phyloP scores from a whole-genome alignment of 1,140 invertebrate species.

The Papilio aristodemus region DNA sequence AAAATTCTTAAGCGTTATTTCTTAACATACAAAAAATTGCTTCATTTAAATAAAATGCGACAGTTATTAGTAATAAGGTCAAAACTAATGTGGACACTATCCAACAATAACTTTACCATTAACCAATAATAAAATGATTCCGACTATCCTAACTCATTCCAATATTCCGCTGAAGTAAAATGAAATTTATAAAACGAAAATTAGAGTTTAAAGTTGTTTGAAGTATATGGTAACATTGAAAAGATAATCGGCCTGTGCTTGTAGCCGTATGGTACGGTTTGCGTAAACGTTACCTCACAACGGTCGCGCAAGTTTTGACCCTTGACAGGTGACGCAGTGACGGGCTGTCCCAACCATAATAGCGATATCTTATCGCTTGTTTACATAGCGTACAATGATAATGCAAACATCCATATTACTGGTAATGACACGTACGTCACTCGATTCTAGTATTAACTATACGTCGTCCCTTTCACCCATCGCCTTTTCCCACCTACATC shows the following conservation, averaged over 20 bases:
- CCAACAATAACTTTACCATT: background rate
- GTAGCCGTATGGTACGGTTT: constrained; percentile 41
- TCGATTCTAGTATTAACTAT: no score
- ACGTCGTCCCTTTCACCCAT: no score
- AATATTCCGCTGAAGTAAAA: background rate
- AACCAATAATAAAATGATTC: constrained; percentile 12
- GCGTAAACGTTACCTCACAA: constrained; percentile 45
- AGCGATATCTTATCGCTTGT: background rate
- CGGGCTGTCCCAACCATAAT: background rate
- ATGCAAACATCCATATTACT: no score
- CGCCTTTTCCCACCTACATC: no score
- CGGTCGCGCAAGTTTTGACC: constrained; percentile 34
- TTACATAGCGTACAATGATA: no score
- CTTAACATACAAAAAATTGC: background rate
- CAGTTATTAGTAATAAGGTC: constrained; percentile 10
- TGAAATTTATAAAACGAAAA: background rate
- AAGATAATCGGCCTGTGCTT: constrained; percentile 39
- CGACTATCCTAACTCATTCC: background rate
- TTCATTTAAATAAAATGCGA: background rate
- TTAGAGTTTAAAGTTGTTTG: background rate
- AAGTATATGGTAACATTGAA: background rate
- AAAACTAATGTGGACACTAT: constrained; percentile 5
- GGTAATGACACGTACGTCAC: no score
- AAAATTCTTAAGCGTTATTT: background rate
- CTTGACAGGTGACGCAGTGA: constrained; percentile 24